A percentile compares a stretch with the other conserved stretches of the same genome.
Evolutionary conservation across 1,140 invertebrate species (phyloP).

Genomic region (Psix sp.): DNA sequence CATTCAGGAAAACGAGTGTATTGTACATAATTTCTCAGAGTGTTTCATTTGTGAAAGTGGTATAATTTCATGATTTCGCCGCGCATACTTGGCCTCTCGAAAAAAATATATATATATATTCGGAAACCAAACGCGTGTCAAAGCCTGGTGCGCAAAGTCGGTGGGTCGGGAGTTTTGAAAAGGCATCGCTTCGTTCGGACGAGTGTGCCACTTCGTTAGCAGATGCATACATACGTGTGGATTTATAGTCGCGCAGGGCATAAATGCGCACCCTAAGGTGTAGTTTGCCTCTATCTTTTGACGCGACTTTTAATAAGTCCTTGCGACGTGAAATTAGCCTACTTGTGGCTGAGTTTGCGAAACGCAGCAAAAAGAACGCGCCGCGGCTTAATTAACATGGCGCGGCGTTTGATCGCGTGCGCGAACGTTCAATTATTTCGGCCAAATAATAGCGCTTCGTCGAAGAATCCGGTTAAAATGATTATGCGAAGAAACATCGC

Average conservation of each 20-base stretch:
- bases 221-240: not conserved
- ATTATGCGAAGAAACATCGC: slow-evolving; percentile 23
- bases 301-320: too few relatives aligned
- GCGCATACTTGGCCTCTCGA: too few relatives aligned
- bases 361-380: slow-evolving; percentile 4
- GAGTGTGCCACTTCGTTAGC: slow-evolving; percentile 15
- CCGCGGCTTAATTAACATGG: slow-evolving; percentile 25
- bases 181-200: slow-evolving; percentile 4
- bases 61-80: too few relatives aligned
- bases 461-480: slow-evolving; percentile 14
- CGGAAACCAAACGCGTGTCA: too few relatives aligned
- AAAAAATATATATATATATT: too few relatives aligned
- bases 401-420: slow-evolving; percentile 14
- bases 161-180: slow-evolving; percentile 18
- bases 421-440: slow-evolving; percentile 11
- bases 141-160: too few relatives aligned
- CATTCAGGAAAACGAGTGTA: too few relatives aligned
- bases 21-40: too few relatives aligned
- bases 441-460: slow-evolving; percentile 9
- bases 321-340: too few relatives aligned
- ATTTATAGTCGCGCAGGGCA: too few relatives aligned
- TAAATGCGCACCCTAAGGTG: slow-evolving; percentile 1
- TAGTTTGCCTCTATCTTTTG: not conserved
- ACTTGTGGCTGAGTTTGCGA: too few relatives aligned
- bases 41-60: too few relatives aligned